These are phyloP conservation scores for Setophaga petechia DNA, from an alignment of 2,113 vertebrate genomes.

Conservation along the genomic window DNA sequence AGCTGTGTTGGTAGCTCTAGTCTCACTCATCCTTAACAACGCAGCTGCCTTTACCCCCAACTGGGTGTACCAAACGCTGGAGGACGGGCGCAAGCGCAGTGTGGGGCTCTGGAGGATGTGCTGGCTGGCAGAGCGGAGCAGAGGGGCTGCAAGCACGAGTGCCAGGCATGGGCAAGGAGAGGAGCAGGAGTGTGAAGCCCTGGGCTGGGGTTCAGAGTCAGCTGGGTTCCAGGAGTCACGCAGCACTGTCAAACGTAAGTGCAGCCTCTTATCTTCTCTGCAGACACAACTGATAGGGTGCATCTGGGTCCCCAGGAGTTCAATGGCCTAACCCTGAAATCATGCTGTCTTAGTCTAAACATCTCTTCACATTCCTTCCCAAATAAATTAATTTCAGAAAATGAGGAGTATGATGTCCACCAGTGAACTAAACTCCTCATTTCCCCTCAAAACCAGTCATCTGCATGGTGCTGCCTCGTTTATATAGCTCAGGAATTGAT, in stretches of 20 bases:
- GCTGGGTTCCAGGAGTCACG: slow-evolving; percentile 94
- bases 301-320: background rate
- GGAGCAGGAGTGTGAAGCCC: slow-evolving; percentile 79
- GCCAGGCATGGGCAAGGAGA: slow-evolving; percentile 68
- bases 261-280: background rate
- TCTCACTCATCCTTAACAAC: slow-evolving; percentile 94
- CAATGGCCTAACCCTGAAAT: background rate
- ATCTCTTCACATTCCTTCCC: background rate
- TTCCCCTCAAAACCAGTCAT: background rate
- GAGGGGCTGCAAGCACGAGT: slow-evolving; percentile 57
- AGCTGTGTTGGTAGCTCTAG: slow-evolving; percentile 91
- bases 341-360: background rate
- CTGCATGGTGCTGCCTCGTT: background rate
- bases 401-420: background rate
- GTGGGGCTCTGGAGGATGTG: slow-evolving; percentile 97
- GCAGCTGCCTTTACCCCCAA: slow-evolving; percentile 91
- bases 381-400: background rate
- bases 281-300: rapidly evolving
- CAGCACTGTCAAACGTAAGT: slow-evolving; percentile 96
- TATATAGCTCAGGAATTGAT: rapidly evolving
- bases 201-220: slow-evolving; percentile 91
- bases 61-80: slow-evolving; percentile 92
- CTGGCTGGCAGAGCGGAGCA: slow-evolving; percentile 76
- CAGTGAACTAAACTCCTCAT: background rate
- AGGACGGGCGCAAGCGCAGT: slow-evolving; percentile 89